These are phyloP conservation scores for Tenualosa ilisha DNA, from an alignment of 2,797 vertebrate genomes.

Conservation along the genomic window DNA sequence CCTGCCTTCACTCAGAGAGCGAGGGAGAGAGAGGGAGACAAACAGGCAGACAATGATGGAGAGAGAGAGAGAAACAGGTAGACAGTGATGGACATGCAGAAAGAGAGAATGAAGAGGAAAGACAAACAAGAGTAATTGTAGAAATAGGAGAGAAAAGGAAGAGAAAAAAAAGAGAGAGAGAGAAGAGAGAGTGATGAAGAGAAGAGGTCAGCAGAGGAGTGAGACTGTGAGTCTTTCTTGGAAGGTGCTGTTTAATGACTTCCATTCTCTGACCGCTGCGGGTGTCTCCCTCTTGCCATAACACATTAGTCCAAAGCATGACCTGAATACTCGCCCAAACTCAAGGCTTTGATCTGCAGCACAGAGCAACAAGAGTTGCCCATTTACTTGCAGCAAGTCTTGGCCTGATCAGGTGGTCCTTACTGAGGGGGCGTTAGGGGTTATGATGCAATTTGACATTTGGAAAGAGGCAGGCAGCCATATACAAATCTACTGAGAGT, in stretches of 20 bases:
- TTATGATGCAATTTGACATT: background rate
- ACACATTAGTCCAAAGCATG: background rate
- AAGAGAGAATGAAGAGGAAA: background rate
- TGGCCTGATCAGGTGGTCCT: background rate
- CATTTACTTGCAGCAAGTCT: background rate
- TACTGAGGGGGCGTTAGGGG: background rate
- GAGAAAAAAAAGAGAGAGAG: background rate
- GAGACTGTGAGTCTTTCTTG: background rate
- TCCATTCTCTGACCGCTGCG: background rate
- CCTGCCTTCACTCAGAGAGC: background rate
- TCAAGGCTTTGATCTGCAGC: background rate
- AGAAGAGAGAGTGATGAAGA: background rate
- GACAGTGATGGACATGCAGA: background rate
- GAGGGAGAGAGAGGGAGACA: background rate
- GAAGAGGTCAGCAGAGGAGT: background rate
- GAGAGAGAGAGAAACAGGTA: background rate
- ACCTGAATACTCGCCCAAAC: background rate
- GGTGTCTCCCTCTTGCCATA: background rate
- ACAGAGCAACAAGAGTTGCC: background rate
- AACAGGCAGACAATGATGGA: background rate
- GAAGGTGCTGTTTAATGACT: slow-evolving; percentile 14
- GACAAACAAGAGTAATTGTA: too few species aligned
- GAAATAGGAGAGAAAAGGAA: background rate
- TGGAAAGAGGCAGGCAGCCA: background rate
- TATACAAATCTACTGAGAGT: background rate